These are phyloP conservation scores for Hoplodrina blanda DNA, from an alignment of 2,888 invertebrate genomes.

Conservation along the genomic window DNA sequence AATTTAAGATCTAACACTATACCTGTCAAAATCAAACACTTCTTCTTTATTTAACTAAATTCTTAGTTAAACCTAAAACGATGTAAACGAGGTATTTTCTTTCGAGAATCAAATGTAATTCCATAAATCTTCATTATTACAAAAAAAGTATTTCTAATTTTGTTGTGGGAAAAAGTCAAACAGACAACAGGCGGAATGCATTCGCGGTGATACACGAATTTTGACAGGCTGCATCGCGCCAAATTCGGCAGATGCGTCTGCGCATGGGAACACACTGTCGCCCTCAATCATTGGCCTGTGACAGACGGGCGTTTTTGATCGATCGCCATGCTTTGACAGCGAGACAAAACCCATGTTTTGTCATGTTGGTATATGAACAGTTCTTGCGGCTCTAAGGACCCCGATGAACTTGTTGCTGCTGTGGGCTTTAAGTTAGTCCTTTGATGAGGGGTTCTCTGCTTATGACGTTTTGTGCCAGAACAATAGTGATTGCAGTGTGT, in stretches of 20 bases:
- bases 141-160: slow-evolving; percentile 29
- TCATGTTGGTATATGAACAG: slow-evolving; percentile 47
- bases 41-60: no score
- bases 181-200: slow-evolving; percentile 42
- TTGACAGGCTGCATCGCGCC: slow-evolving; percentile 69
- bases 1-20: not conserved
- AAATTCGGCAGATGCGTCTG: slow-evolving; percentile 73
- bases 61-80: no score
- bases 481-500: slow-evolving; percentile 31
- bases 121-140: no score
- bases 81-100: no score
- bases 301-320: slow-evolving; percentile 74
- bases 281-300: slow-evolving; percentile 72
- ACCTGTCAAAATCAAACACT: not conserved
- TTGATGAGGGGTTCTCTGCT: slow-evolving; percentile 59
- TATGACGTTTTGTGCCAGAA: slow-evolving; percentile 50
- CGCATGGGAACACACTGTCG: slow-evolving; percentile 60
- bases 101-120: not conserved
- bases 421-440: slow-evolving; percentile 35
- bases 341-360: slow-evolving; percentile 63
- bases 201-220: slow-evolving; percentile 54
- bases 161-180: slow-evolving; percentile 53
- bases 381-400: slow-evolving; percentile 43
- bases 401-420: slow-evolving; percentile 55
- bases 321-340: slow-evolving; percentile 69